phyloP scores from a whole-genome alignment of 2,888 invertebrate species.

The Agonopterix heracliana region DNA sequence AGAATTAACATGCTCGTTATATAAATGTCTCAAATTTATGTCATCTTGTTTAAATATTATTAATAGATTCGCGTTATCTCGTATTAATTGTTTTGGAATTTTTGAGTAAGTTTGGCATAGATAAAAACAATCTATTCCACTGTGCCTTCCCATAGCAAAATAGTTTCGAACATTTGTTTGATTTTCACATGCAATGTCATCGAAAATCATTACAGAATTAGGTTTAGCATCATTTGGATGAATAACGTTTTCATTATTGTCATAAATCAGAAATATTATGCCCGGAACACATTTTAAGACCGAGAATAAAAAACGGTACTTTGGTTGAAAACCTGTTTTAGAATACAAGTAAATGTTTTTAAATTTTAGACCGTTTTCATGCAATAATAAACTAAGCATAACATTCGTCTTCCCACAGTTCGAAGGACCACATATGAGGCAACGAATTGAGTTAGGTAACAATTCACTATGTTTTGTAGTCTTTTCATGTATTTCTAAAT shows the following conservation, averaged over 20 bases:
- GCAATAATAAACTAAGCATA: constrained; percentile 8
- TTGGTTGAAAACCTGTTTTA: background rate
- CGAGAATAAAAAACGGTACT: background rate
- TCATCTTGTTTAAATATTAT: background rate
- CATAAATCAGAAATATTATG: background rate
- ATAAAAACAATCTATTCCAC: background rate
- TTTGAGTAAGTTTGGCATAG: background rate
- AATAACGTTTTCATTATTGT: background rate
- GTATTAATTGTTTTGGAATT: background rate
- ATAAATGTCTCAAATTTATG: background rate
- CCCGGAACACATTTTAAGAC: background rate
- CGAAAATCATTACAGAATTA: constrained; percentile 10
- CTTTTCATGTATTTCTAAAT: too few species aligned
- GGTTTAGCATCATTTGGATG: constrained; percentile 11
- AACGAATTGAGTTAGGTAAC: constrained; percentile 8
- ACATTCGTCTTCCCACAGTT: constrained; percentile 21
- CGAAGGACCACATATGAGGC: constrained; percentile 16
- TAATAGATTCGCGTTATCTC: background rate
- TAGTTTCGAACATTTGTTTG: constrained; percentile 9
- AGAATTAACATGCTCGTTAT: constrained; percentile 19
- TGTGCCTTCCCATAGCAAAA: constrained; percentile 5
- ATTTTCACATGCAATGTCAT: constrained; percentile 14
- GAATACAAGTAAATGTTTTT: background rate
- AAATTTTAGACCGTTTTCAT: background rate
- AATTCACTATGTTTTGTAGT: constrained; percentile 4